Percentiles rank a stretch among this genome's conserved stretches.
These are phyloP conservation scores for Schrankia costaestrigalis DNA, from an alignment of 2,888 invertebrate species.

Conservation along the genomic window DNA sequence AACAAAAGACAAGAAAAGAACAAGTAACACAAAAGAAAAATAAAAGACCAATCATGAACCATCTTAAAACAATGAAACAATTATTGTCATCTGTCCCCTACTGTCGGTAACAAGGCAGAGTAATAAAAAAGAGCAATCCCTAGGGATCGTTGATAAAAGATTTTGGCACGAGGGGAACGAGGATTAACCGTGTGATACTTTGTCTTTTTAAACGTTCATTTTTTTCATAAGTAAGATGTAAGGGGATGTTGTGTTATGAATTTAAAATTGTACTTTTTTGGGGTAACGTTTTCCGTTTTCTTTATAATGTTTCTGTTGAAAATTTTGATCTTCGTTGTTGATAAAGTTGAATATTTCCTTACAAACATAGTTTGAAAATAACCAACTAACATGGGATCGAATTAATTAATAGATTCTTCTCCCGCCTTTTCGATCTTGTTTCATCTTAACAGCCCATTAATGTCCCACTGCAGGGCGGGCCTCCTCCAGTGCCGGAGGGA, in stretches of 20 bases:
- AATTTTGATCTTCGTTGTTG: too few species aligned
- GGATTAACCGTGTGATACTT: constrained; percentile 66
- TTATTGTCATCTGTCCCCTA: constrained; percentile 49
- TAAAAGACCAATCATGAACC: constrained; percentile 31
- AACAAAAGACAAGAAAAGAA: constrained; percentile 8
- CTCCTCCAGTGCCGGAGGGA: too few species aligned
- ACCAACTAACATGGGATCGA: too few species aligned
- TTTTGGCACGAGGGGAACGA: constrained; percentile 60
- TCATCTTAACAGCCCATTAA: too few species aligned
- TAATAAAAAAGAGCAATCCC: constrained; percentile 66
- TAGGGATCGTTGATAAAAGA: constrained; percentile 65
- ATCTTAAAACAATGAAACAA: constrained; percentile 70
- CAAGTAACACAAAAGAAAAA: constrained; percentile 10
- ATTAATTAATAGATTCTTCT: too few species aligned
- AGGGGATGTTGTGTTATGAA: constrained; percentile 31
- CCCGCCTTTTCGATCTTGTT: too few species aligned
- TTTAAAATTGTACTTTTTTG: constrained; percentile 25
- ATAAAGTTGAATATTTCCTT: too few species aligned
- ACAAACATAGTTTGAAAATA: too few species aligned
- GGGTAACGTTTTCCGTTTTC: constrained; percentile 8
- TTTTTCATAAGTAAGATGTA: constrained; percentile 39
- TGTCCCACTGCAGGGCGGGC: too few species aligned
- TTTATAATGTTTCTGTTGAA: too few species aligned
- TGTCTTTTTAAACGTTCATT: constrained; percentile 67
- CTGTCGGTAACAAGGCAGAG: constrained; percentile 35